phyloP scores from a whole-genome alignment of 2,113 vertebrate species.

The Chloroceryle aenea region DNA sequence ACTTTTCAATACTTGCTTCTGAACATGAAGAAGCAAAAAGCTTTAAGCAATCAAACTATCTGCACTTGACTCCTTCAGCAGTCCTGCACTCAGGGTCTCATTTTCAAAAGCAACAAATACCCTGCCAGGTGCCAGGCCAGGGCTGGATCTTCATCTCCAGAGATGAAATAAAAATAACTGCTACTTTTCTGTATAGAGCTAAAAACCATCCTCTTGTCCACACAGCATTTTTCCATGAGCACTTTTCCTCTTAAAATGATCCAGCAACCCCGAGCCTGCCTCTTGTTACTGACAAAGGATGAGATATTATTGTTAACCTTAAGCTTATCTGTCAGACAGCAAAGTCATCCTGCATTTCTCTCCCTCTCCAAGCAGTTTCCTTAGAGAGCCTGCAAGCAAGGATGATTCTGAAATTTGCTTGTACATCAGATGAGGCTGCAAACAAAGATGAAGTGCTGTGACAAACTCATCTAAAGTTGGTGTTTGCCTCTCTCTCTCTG shows the following conservation, averaged over 20 bases:
- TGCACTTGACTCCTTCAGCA: background rate
- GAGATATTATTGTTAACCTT: background rate
- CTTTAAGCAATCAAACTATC: background rate
- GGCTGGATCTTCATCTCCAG: background rate
- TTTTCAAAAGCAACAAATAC: background rate
- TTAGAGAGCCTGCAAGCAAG: background rate
- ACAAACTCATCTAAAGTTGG: background rate
- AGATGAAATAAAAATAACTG: background rate
- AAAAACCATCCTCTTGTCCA: background rate
- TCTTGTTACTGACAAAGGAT: background rate
- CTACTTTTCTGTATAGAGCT: background rate
- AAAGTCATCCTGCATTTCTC: background rate
- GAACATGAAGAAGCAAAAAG: background rate
- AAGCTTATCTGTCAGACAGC: background rate
- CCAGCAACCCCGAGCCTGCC: background rate
- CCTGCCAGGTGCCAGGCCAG: background rate
- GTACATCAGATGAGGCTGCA: constrained; percentile 14
- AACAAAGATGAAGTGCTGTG: constrained; percentile 29
- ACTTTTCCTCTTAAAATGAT: background rate
- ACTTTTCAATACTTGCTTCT: background rate
- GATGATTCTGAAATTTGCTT: constrained; percentile 15
- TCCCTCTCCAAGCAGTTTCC: background rate
- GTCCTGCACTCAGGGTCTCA: background rate
- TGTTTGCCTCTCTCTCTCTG: constrained; percentile 18
- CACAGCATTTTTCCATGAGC: background rate